A percentile compares a stretch with the other conserved stretches of the same genome.
Evolutionary conservation across 2,888 invertebrate genomes (phyloP).

Genomic region (Callyntrura sp.): DNA sequence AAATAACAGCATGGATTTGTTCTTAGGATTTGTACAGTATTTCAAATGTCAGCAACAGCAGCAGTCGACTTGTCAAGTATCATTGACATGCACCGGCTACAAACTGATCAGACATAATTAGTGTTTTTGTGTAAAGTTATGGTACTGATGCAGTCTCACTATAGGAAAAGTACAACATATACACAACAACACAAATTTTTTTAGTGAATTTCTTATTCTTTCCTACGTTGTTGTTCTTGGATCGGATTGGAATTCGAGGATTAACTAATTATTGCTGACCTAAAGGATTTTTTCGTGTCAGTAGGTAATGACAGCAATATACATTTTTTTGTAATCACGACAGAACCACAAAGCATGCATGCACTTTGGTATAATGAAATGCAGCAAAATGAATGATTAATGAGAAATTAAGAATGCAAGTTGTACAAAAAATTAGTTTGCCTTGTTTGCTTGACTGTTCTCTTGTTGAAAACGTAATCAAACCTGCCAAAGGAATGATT

Average conservation of each 20-base stretch:
- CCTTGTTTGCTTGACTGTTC: not conserved
- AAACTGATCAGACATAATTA: conserved; percentile 52
- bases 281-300: conserved; percentile 69
- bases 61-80: conserved; percentile 1
- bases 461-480: conserved; percentile 10
- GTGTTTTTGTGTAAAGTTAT: conserved; percentile 21
- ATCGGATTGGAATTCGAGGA: conserved; percentile 44
- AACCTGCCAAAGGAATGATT: not conserved
- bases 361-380: not conserved
- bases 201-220: not conserved
- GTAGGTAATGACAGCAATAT: conserved; percentile 60
- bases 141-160: not conserved
- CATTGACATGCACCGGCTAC: conserved; percentile 58
- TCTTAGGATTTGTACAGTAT: conserved; percentile 3
- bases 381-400: conserved; percentile 29
- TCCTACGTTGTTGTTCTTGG: conserved; percentile 2
- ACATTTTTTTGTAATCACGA: conserved; percentile 55
- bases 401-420: conserved; percentile 66
- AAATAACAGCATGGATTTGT: conserved; percentile 40
- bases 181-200: not conserved
- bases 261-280: conserved; percentile 60
- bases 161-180: not conserved
- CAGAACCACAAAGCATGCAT: not conserved
- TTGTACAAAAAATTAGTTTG: conserved; percentile 34
- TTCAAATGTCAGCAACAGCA: conserved; percentile 52